Evolutionary conservation across 2,888 invertebrate species (phyloP).

Genomic region (Drosophila maculinotata): DNA sequence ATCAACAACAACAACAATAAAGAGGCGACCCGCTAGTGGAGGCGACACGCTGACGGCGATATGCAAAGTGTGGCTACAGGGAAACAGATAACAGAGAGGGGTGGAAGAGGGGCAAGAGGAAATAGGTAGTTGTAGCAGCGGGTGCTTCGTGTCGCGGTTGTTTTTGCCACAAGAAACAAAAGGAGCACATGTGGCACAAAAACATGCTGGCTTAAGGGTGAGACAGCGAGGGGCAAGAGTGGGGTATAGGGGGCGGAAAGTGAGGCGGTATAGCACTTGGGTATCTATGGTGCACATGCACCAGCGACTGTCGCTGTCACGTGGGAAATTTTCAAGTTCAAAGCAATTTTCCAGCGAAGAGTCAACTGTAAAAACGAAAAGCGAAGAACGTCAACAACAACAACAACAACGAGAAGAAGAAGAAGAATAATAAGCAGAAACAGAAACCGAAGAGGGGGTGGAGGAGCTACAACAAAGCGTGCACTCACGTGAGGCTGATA

Average conservation of each 20-base stretch:
- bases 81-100: neutral
- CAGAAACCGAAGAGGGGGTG: constrained; percentile 1
- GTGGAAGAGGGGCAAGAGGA: neutral
- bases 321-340: constrained; percentile 82
- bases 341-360: constrained; percentile 74
- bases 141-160: constrained; percentile 12
- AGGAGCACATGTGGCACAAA: constrained; percentile 64
- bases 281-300: constrained; percentile 13
- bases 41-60: constrained; percentile 57
- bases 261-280: constrained; percentile 8
- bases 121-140: neutral
- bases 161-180: constrained; percentile 32
- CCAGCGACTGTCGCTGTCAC: constrained; percentile 68
- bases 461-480: constrained; percentile 60
- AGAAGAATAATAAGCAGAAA: constrained; percentile 10
- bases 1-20: constrained; percentile 12
- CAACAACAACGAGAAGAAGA: constrained; percentile 5
- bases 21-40: constrained; percentile 37
- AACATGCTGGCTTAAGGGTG: constrained; percentile 13
- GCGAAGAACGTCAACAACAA: constrained; percentile 35
- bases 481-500: constrained; percentile 78
- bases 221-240: neutral
- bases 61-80: constrained; percentile 63
- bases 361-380: constrained; percentile 62
- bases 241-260: neutral